Evolutionary conservation across 2,113 vertebrate genomes (phyloP).

Genomic region (Anser cygnoides): DNA sequence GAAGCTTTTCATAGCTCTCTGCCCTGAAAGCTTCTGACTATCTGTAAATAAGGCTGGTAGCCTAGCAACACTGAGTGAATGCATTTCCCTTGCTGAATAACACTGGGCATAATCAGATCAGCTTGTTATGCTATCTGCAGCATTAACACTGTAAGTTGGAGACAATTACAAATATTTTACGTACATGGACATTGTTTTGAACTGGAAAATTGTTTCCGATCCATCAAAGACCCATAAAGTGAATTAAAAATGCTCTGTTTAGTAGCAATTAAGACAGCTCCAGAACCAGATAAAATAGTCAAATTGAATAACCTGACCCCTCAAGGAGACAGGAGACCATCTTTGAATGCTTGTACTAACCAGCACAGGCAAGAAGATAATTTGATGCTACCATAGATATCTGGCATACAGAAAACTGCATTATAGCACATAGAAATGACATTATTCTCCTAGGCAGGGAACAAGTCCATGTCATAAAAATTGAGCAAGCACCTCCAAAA

Average conservation of each 20-base stretch:
- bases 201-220: not conserved
- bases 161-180: not conserved
- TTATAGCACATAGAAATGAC: not conserved
- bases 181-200: not conserved
- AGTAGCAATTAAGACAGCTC: not conserved
- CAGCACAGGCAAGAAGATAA: not conserved
- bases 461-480: not conserved
- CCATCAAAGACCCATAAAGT: not conserved
- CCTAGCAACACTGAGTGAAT: conserved; percentile 72
- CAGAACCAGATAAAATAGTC: not conserved
- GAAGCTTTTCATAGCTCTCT: conserved; percentile 38
- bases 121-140: conserved; percentile 24
- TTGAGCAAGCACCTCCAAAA: not conserved
- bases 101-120: conserved; percentile 56
- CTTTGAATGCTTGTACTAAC: not conserved
- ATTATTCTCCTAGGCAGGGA: not conserved
- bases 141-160: not conserved
- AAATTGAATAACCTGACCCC: not conserved
- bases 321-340: not conserved
- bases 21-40: conserved; percentile 60
- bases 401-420: not conserved
- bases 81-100: conserved; percentile 51
- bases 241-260: not conserved
- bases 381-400: not conserved
- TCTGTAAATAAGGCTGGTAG: conserved; percentile 73